A percentile compares a stretch with the other conserved stretches of the same genome.
phyloP scores from a whole-genome alignment of 2,888 invertebrate genomes.

The Euplagia quadripunctaria region DNA sequence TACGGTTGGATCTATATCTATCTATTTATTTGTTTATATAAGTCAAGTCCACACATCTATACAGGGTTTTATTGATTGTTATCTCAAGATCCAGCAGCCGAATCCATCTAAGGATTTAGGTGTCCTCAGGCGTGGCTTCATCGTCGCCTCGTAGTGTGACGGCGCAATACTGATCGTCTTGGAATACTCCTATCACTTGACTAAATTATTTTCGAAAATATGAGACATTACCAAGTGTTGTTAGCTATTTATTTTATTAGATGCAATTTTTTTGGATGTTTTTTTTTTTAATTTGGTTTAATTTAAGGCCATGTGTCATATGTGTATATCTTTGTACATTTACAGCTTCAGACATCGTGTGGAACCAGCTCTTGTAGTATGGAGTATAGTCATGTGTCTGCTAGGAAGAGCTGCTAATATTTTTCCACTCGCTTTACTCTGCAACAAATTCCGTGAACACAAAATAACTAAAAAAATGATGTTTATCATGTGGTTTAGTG shows the following conservation, averaged over 20 bases:
- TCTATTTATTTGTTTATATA: too few relatives aligned
- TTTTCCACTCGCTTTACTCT: slow-evolving; percentile 96
- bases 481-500: slow-evolving; percentile 99
- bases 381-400: slow-evolving; percentile 97
- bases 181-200: not conserved
- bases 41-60: too few relatives aligned
- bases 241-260: not conserved
- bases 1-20: too few relatives aligned
- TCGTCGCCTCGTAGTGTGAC: too few relatives aligned
- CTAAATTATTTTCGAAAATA: not conserved
- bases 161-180: not conserved
- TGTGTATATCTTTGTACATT: not conserved
- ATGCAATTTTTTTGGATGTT: not conserved
- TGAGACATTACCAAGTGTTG: not conserved
- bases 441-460: slow-evolving; percentile 98
- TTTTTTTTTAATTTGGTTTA: not conserved
- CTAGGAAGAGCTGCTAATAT: slow-evolving; percentile 98
- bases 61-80: too few relatives aligned
- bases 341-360: slow-evolving; percentile 98
- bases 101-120: not conserved
- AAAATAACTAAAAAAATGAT: slow-evolving; percentile 99
- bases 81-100: not conserved
- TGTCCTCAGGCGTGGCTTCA: too few relatives aligned
- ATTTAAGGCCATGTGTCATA: not conserved
- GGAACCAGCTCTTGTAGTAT: slow-evolving; percentile 96